Base-by-base conservation (phyloP, 1,140 invertebrate species). In the Papilio helenus region DNA sequence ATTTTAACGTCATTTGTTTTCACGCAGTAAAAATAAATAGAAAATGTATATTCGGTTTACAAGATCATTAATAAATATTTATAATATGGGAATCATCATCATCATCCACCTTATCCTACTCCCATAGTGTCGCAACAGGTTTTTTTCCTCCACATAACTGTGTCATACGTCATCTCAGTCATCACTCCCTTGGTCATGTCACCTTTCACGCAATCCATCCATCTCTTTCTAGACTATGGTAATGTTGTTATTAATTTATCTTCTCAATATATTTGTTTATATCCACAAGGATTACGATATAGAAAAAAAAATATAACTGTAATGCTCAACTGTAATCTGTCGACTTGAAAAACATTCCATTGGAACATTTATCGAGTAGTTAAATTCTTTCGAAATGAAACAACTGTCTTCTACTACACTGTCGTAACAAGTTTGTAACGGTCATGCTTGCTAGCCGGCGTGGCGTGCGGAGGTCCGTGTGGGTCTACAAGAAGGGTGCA, bases 381-480 rank as follows among this genome's bases (percentile, higher is more conserved):
- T 51, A 18, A n/a, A 14, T 46, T 46, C 18, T 5, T 51, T 7
- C 18, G 51, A n/a, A 55, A 55, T 55, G 18, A 3, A 55, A 4
- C 51, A 55, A 29, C 72, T 74, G 72, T 16, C n/a, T 55, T 51
- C n/a, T 4, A 73, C 18, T 76, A 55, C 34, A 76, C 74, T 76
- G 74, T 18, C 34, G 71, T 42, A 29, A 12, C 23, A 55, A 74
- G 72, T 76, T 20, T 42, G 51, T 39, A 61, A 77, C 65, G 76
- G 76, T 65, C 58, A 77, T 34, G 76, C 76, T 26, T 55, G 73
- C n/a, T 58, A 26, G 72, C 72, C 18, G 49, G 46, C 16, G 46
- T 39, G 10, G n/a, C 55, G 34, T 44, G 68, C 18, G 72, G 72
- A 74, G 72, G 72, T 26, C 72, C 44, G 42, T 23, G 72, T 42